Conservation (phyloP, 2,888 invertebrate species). For the Autographa pulchrina region DNA sequence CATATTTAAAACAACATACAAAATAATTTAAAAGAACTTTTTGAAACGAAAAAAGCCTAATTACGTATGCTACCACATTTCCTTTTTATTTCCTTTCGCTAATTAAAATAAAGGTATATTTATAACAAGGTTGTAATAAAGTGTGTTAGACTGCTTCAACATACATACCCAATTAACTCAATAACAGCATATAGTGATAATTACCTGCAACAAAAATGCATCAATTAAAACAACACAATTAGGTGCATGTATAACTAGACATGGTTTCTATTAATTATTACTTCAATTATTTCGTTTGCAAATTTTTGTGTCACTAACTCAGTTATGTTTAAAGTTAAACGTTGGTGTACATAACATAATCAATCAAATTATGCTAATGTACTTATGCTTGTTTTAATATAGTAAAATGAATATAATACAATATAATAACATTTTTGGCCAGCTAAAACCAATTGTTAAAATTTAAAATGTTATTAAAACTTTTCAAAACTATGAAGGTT, state of each 20-base stretch:
- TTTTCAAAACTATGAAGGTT: no score
- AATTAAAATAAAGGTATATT: constrained; percentile 37
- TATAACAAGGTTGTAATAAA: constrained; percentile 28
- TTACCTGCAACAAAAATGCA: constrained; percentile 56
- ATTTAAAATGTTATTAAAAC: no score
- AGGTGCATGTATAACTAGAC: constrained; percentile 16
- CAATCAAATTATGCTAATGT: no score
- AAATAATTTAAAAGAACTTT: neutral
- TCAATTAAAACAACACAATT: constrained; percentile 34
- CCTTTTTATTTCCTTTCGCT: constrained; percentile 28
- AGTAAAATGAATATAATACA: no score
- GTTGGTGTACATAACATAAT: no score
- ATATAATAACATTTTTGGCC: no score
- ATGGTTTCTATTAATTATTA: neutral
- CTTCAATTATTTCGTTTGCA: neutral
- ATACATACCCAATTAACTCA: constrained; percentile 47
- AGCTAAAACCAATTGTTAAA: no score
- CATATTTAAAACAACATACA: no score
- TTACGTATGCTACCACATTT: constrained; percentile 8
- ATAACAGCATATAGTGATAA: constrained; percentile 19
- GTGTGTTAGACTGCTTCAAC: constrained; percentile 9
- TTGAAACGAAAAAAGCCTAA: constrained; percentile 1
- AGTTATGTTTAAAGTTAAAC: neutral
- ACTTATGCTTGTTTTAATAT: no score
- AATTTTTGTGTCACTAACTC: neutral